Conservation (phyloP, 2,113 vertebrate species). For the Dendropsophus ebraccatus region DNA sequence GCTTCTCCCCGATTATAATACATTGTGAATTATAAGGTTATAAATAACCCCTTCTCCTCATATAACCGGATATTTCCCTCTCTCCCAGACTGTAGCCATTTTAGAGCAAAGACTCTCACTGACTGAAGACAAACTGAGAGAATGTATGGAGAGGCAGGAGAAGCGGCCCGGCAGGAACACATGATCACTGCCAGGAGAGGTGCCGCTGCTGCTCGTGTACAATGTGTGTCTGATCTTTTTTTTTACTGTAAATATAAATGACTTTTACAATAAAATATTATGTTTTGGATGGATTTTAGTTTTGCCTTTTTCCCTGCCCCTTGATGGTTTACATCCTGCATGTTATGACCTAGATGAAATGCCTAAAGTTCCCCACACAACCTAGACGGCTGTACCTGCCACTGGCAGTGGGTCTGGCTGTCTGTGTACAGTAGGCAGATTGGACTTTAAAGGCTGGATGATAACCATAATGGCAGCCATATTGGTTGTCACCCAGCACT, state of each 20-base stretch:
- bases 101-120: slow-evolving; percentile 90
- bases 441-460: too few species aligned
- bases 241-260: slow-evolving; percentile 32
- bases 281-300: not conserved
- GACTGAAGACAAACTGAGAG: slow-evolving; percentile 93
- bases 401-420: too few species aligned
- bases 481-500: not conserved
- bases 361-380: too few species aligned
- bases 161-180: slow-evolving; percentile 53
- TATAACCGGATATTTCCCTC: slow-evolving; percentile 22
- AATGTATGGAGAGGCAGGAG: slow-evolving; percentile 90
- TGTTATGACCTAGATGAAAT: too few species aligned
- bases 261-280: slow-evolving; percentile 15
- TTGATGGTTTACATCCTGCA: too few species aligned
- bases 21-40: too few species aligned
- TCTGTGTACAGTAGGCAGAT: too few species aligned
- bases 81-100: slow-evolving; percentile 78
- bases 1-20: too few species aligned
- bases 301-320: too few species aligned
- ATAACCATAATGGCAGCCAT: not conserved
- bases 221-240: slow-evolving; percentile 9
- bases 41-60: not conserved
- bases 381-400: too few species aligned
- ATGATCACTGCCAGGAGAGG: not conserved
- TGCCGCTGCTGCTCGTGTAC: not conserved